Percentiles rank a stretch among this genome's conserved stretches.
Conservation (phyloP, 2,113 vertebrate genomes). For the Scatophagus argus region DNA sequence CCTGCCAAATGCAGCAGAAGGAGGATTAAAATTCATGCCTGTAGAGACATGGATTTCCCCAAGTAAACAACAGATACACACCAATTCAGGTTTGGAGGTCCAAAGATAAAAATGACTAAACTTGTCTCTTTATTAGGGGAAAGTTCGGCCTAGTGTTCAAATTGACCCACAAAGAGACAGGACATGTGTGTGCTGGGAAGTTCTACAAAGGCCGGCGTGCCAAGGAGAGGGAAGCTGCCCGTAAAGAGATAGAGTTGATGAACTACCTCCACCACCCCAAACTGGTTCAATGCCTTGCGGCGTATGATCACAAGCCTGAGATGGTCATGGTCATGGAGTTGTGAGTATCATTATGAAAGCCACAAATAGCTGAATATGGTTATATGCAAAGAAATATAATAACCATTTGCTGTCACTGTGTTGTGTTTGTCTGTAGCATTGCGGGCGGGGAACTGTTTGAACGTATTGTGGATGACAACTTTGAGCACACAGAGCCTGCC, state of each 20-base stretch:
- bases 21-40: background rate
- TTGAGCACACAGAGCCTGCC: constrained; percentile 90
- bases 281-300: constrained; percentile 88
- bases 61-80: background rate
- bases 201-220: constrained; percentile 85
- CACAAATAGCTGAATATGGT: background rate
- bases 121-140: constrained; percentile 78
- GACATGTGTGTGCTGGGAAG: constrained; percentile 86
- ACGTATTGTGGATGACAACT: constrained; percentile 93
- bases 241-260: constrained; percentile 89
- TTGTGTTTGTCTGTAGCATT: constrained; percentile 82
- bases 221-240: constrained; percentile 85
- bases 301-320: constrained; percentile 85
- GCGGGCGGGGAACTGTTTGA: constrained; percentile 96
- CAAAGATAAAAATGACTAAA: background rate
- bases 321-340: constrained; percentile 93
- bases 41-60: constrained; percentile 20
- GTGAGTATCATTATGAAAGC: constrained; percentile 78
- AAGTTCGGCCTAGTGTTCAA: constrained; percentile 89
- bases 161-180: constrained; percentile 85
- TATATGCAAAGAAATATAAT: background rate
- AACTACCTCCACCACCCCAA: constrained; percentile 89
- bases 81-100: background rate
- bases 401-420: background rate
- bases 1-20: background rate